Evolutionary conservation across 1,140 invertebrate genomes (phyloP).

Genomic region (Lysiphlebus fabarum): DNA sequence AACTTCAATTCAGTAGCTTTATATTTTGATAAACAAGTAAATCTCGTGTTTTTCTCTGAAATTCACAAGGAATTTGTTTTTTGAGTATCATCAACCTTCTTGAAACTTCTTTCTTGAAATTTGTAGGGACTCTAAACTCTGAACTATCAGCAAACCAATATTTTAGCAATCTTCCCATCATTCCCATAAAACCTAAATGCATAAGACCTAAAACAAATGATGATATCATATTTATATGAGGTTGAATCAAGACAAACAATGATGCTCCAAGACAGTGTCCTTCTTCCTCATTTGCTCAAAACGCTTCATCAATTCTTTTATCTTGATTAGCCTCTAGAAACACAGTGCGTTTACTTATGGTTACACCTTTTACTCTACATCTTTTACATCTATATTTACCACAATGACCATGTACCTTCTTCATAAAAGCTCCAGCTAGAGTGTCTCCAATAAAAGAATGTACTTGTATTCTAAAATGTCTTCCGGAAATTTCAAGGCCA

Average conservation of each 20-base stretch:
- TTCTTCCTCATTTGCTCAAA: constrained; percentile 3
- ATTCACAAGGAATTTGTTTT: constrained; percentile 13
- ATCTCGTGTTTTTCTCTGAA: constrained; percentile 16
- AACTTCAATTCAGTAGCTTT: constrained; percentile 21
- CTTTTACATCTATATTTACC: constrained; percentile 19
- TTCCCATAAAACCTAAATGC: constrained; percentile 16
- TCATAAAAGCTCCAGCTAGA: constrained; percentile 16
- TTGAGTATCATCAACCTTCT: constrained; percentile 11
- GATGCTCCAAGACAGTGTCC: constrained; percentile 14
- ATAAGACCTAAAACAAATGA: constrained; percentile 15
- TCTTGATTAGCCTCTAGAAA: constrained; percentile 9
- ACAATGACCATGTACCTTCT: constrained; percentile 16
- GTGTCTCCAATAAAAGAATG: constrained; percentile 19
- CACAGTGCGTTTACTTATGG: background rate
- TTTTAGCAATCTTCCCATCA: constrained; percentile 16
- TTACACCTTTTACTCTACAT: constrained; percentile 15
- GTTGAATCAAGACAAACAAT: constrained; percentile 16
- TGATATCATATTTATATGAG: constrained; percentile 12
- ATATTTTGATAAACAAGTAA: constrained; percentile 11
- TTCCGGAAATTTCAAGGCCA: constrained; percentile 16
- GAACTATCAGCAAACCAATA: constrained; percentile 4
- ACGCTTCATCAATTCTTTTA: constrained; percentile 14
- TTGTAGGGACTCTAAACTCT: constrained; percentile 1
- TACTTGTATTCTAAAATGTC: constrained; percentile 12
- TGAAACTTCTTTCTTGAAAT: constrained; percentile 11